These are phyloP conservation scores for Dasyurus viverrinus DNA, from an alignment of 2,113 vertebrate species.

Conservation along the genomic window DNA sequence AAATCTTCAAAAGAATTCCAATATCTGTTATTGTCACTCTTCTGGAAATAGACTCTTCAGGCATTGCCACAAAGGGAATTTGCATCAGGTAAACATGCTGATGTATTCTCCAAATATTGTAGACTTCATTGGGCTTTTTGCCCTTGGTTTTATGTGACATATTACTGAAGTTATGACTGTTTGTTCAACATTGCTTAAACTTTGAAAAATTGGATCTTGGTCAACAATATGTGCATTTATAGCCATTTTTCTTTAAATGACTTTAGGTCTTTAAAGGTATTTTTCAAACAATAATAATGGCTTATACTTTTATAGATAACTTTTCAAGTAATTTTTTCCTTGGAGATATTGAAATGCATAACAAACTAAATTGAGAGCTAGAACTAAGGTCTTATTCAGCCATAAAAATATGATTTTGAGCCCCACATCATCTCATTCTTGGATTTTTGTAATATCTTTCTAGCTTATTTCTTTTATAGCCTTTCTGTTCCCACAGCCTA, in stretches of 20 bases:
- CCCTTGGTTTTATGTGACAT: constrained; percentile 34
- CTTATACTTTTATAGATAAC: neutral
- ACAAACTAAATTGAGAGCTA: neutral
- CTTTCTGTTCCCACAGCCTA: neutral
- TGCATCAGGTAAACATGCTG: neutral
- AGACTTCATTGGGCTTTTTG: constrained; percentile 4
- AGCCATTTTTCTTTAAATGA: constrained; percentile 18
- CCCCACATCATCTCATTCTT: neutral
- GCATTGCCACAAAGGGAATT: neutral
- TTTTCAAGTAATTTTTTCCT: constrained; percentile 25
- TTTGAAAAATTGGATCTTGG: constrained; percentile 6
- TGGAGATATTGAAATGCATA: neutral
- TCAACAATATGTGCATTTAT: neutral
- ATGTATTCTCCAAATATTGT: neutral
- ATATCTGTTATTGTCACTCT: neutral
- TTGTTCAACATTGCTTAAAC: constrained; percentile 21
- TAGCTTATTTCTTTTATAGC: neutral
- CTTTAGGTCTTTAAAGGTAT: neutral
- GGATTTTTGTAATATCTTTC: neutral
- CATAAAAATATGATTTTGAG: neutral
- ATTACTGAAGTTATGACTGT: neutral
- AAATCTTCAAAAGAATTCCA: neutral
- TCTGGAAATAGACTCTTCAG: neutral
- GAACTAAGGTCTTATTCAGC: neutral
- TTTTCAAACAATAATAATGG: constrained; percentile 15